Conservation (phyloP, 2,797 vertebrate species). For the Varecia variegata region DNA sequence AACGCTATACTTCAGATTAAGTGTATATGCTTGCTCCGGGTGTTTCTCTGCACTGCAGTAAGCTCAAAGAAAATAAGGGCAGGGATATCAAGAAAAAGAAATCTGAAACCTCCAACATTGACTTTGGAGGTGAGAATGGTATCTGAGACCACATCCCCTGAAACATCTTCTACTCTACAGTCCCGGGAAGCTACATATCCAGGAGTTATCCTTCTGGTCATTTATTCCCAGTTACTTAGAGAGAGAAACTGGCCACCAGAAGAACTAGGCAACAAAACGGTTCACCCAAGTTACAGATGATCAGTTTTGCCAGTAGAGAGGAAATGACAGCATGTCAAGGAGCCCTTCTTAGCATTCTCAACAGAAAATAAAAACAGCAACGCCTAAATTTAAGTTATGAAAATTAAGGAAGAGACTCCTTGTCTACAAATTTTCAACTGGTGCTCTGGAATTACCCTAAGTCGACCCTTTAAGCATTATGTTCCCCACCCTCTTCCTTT, state of each 20-base stretch:
- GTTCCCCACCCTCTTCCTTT: background rate
- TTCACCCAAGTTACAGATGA: background rate
- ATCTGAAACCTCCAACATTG: background rate
- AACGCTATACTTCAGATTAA: background rate
- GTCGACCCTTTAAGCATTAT: background rate
- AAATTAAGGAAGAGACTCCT: constrained; percentile 23
- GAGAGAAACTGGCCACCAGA: constrained; percentile 5
- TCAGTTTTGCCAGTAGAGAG: background rate
- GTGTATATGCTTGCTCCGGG: background rate
- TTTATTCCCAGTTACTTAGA: constrained; percentile 13
- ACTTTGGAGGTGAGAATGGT: background rate
- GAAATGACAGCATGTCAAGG: constrained; percentile 45
- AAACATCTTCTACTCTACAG: background rate
- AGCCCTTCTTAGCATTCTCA: constrained; percentile 34
- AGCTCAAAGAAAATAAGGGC: background rate
- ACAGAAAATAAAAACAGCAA: constrained; percentile 34
- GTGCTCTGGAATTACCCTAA: constrained; percentile 12
- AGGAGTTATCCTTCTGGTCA: background rate
- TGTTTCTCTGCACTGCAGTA: background rate
- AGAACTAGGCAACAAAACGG: constrained; percentile 33
- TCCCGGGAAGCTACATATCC: background rate
- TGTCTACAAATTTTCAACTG: background rate
- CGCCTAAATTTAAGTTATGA: background rate
- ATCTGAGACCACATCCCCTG: background rate
- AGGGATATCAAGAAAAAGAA: background rate